A percentile compares a stretch with the other conserved stretches of the same genome.
These are phyloP conservation scores for Seladonia tumulorum DNA, from an alignment of 2,888 invertebrate genomes.

Conservation along the genomic window DNA sequence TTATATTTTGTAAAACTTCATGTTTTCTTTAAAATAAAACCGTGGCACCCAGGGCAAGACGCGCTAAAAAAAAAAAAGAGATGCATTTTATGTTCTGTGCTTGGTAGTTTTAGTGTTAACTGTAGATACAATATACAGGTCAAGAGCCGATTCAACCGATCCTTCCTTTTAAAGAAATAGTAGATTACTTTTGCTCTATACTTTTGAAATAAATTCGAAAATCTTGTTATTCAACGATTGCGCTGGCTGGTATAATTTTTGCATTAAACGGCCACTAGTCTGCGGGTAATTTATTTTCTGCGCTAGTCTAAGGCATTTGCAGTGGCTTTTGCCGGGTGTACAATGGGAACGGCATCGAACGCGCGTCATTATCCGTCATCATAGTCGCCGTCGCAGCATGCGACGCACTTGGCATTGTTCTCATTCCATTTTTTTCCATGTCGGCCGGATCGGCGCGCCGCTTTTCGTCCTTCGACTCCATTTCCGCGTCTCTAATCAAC, in stretches of 20 bases:
- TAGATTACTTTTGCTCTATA: no score
- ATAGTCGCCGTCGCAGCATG: conserved; percentile 11
- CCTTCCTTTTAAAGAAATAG: no score
- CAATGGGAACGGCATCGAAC: background rate
- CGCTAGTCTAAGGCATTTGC: background rate
- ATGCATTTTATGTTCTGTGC: no score
- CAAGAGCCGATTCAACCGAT: no score
- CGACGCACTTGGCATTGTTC: conserved; percentile 30
- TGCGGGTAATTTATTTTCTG: background rate
- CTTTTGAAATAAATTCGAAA: no score
- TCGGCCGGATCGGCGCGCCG: background rate
- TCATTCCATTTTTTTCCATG: conserved; percentile 7
- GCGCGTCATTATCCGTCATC: conserved; percentile 11
- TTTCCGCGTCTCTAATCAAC: conserved; percentile 55
- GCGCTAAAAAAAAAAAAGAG: no score
- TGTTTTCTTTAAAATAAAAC: no score
- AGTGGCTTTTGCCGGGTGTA: background rate
- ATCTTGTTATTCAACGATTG: no score
- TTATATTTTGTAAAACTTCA: no score
- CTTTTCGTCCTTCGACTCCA: conserved; percentile 45
- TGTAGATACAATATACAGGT: no score
- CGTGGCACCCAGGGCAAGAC: no score
- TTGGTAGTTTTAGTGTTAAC: no score
- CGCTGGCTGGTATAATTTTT: background rate
- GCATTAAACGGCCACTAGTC: background rate